These are phyloP conservation scores for Morus bassanus DNA, from an alignment of 2,797 vertebrate species.

Conservation along the genomic window DNA sequence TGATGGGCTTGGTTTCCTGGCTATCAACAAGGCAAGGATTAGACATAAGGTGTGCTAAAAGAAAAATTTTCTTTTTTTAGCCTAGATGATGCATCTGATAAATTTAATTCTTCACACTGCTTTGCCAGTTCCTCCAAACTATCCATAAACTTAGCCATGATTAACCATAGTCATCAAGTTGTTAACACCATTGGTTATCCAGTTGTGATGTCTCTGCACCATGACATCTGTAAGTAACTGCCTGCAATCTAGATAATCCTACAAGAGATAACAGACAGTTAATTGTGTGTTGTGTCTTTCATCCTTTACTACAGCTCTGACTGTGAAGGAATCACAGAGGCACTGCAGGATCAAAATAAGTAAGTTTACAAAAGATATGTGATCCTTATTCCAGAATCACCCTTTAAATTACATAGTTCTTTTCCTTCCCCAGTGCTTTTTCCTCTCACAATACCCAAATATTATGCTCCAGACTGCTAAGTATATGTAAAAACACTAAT, in stretches of 20 bases:
- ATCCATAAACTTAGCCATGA: not conserved
- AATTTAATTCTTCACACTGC: not conserved
- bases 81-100: not conserved
- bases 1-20: not conserved
- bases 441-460: not conserved
- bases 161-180: not conserved
- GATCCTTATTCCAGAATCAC: not conserved
- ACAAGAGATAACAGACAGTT: not conserved
- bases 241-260: not conserved
- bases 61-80: not conserved
- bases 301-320: not conserved
- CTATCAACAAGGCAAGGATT: not conserved
- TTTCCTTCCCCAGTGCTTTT: not conserved
- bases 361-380: not conserved
- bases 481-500: not conserved
- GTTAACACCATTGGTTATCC: not conserved
- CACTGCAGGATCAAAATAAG: not conserved
- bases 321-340: not conserved
- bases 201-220: not conserved
- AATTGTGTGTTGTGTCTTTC: not conserved
- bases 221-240: not conserved
- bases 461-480: not conserved
- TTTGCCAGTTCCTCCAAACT: not conserved
- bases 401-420: not conserved
- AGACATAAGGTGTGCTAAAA: not conserved